Evolutionary conservation across 2,113 vertebrate genomes (phyloP), one percentile per base, ranked within the genome.

Genomic region (Chaenogobius annularis): DNA sequence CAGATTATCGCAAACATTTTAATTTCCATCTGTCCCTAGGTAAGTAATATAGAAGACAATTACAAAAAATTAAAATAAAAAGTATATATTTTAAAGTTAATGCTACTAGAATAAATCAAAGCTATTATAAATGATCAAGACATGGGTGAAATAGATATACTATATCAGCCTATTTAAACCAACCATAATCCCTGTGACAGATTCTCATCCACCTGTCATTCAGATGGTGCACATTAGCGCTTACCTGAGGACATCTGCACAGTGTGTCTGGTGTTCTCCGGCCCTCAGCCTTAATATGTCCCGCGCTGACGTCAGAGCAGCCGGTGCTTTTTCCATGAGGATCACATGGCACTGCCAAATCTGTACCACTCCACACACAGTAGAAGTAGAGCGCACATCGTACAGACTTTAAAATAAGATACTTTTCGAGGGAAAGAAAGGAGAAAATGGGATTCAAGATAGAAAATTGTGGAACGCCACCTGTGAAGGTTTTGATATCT

Each of bases 391-490:
- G 61, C 26, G 11, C 22, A 47, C 40, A 23, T 22, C 11, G 11
- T n/a, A 23, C 13, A 63, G 6, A 63, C 9, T 61, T 61, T 31
- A 37, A 31, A 7, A 17, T 40, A 63, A 19, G 35, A 55, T 22
- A 55, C 10, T 11, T 43, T 40, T 37, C 3, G 14, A 7, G 31
- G 31, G 0, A 1, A 50, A 68, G 6, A 23, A 54, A 65, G 44
- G 20, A 43, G 43, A 55, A 0, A 22, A 93, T 92, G 90, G 91
- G 90, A 17, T 73, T 90, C 47, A 91, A 91, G 85, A 80, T 90
- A 20, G 56, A 79, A 55, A 77, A 80, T 4, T 63, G 71, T 11
- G 0, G 52, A 48, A 78, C 88, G 23, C 85, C 84, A 9, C 85
- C 80, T 0, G 15, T 89, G 70, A 90, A 88, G 79, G 69, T 91